A percentile compares a stretch with the other conserved stretches of the same genome.
Evolutionary conservation across 2,797 vertebrate genomes (phyloP).

Genomic region (Choloepus didactylus): DNA sequence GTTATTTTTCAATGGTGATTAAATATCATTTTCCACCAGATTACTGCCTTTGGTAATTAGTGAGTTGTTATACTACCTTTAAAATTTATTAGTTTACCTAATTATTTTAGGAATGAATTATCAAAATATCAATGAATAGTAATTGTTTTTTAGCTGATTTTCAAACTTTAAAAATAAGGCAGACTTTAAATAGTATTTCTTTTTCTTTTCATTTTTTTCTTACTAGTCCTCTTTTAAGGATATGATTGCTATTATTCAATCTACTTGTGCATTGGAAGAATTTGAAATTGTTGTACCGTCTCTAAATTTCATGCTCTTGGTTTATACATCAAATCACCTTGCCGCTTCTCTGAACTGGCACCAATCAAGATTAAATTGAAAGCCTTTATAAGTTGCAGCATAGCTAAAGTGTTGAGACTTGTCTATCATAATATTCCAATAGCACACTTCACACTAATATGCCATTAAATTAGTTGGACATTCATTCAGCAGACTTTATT

Average conservation of each 20-base stretch:
- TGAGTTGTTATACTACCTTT: background rate
- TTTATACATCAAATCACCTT: background rate
- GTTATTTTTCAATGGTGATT: background rate
- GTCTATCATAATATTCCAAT: background rate
- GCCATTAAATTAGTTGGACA: background rate
- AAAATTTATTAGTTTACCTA: background rate
- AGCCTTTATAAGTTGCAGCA: background rate
- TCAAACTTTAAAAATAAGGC: background rate
- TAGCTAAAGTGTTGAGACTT: background rate
- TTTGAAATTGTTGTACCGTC: background rate
- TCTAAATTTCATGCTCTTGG: background rate
- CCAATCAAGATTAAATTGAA: background rate
- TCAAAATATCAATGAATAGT: conserved; percentile 30
- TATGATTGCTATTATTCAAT: background rate
- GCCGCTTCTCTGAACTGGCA: background rate
- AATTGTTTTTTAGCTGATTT: background rate
- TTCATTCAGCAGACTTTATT: background rate
- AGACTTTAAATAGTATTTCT: background rate
- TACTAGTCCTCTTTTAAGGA: background rate
- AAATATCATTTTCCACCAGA: background rate
- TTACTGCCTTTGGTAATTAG: background rate
- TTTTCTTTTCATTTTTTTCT: background rate
- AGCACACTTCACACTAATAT: background rate
- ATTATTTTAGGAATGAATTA: background rate
- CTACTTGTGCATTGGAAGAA: background rate